Evolutionary conservation across 2,113 vertebrate species (phyloP).

Genomic region (Bos taurus): ARS-UCD2.0 NC_037344.1:66985001-66985500

Average conservation of each 20-base stretch:
- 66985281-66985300: not conserved
- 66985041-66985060: not conserved
- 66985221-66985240: fast-evolving
- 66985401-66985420: fast-evolving
- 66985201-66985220: slow-evolving; percentile 34
- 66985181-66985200: not conserved
- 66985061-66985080: not conserved
- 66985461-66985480: not conserved
- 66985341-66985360: not conserved
- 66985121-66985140: slow-evolving; percentile 57
- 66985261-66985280: not conserved
- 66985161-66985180: slow-evolving; percentile 25
- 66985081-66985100: slow-evolving; percentile 20
- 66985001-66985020: not conserved
- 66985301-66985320: not conserved
- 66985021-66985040: slow-evolving; percentile 14
- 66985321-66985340: not conserved
- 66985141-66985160: slow-evolving; percentile 51
- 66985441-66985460: fast-evolving
- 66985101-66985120: slow-evolving; percentile 38
- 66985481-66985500: not conserved
- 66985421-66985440: not conserved
- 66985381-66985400: not conserved
- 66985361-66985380: not conserved
- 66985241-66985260: not conserved